Base-by-base conservation (phyloP, 2,113 vertebrate species). In the Ictalurus punctatus region DNA sequence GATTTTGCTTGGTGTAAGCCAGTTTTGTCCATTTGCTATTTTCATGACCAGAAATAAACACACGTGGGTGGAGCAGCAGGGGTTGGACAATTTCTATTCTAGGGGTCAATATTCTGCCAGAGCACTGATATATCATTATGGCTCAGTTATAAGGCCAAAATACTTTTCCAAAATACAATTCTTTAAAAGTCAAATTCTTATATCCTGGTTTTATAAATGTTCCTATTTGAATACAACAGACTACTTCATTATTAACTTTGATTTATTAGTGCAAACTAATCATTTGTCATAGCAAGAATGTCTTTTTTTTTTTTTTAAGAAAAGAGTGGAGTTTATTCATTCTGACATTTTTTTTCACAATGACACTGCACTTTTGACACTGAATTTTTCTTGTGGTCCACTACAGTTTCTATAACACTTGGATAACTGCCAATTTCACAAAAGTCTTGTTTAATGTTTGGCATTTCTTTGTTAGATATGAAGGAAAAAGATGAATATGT, bases 21-120 rank as follows among this genome's bases (percentile, higher is more conserved):
- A 56, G 27, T 30, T 81, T 81, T 56, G 52, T 79, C 44, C 44
- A 52, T 16, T 58, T 58, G 54, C 54, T 58, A 17, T 44, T 83
- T 63, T 40, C 58, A 83, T 44, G 23, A 83, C 19, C 81, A 83
- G 81, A 83, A 83, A 83, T 83, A 83, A 63, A 83, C 81, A 83
- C 59, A 63, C 37, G 81, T 83, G 23, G 81, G 81, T 83, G 81
- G 81, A 63, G 81, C 58, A 83, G 34, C 58, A 83, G 30, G 81
- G 81, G 81, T 83, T 21, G 13, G 23, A 63, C 59, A 16, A 7
- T 44, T 83, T 83, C 58, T 83, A 63, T 83, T 83, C 81, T 83
- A 63, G 30, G 19, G 54, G n/a, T 12, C 27, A 17, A 59, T 63
- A 63, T 63, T 83, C 25, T 83, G 81, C 58, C 81, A 83, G 81